phyloP scores from a whole-genome alignment of 2,888 invertebrate species.

The Ellobium chinense region DNA sequence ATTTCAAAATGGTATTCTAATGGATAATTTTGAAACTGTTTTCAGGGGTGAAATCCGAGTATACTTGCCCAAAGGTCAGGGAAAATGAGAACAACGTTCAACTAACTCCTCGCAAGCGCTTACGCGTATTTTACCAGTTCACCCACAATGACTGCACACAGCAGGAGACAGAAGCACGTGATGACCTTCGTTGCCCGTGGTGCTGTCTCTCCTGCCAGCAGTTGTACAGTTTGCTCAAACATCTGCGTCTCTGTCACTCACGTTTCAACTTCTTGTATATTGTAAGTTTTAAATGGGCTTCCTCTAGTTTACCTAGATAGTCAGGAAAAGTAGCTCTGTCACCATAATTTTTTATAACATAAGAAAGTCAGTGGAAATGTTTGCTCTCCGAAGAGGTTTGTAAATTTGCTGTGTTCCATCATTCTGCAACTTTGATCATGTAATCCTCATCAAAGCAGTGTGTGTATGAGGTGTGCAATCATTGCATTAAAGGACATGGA shows the following conservation, averaged over 20 bases:
- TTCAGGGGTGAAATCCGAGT: constrained; percentile 42
- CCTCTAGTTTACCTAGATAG: too few relatives aligned
- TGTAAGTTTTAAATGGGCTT: too few relatives aligned
- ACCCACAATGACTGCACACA: constrained; percentile 95
- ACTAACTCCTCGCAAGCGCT: constrained; percentile 66
- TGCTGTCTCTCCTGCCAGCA: constrained; percentile 93
- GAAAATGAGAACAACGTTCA: constrained; percentile 47
- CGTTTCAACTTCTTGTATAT: constrained; percentile 95
- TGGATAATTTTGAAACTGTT: neutral
- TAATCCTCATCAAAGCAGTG: too few relatives aligned
- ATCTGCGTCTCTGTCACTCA: constrained; percentile 94
- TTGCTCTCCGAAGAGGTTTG: too few relatives aligned
- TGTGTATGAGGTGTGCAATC: too few relatives aligned
- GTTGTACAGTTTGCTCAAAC: constrained; percentile 93
- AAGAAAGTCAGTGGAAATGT: too few relatives aligned
- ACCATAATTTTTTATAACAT: too few relatives aligned
- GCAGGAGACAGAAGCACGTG: constrained; percentile 96
- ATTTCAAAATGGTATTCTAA: too few relatives aligned
- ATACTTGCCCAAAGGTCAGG: constrained; percentile 32
- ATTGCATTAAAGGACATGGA: too few relatives aligned
- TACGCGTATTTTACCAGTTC: constrained; percentile 96
- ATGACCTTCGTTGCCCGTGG: constrained; percentile 97
- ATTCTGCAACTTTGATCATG: too few relatives aligned
- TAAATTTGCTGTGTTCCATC: too few relatives aligned
- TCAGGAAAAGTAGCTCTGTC: too few relatives aligned